A percentile compares a stretch with the other conserved stretches of the same genome.
Conservation (phyloP, 2,113 vertebrate genomes). For the Onychostruthus taczanowskii region DNA sequence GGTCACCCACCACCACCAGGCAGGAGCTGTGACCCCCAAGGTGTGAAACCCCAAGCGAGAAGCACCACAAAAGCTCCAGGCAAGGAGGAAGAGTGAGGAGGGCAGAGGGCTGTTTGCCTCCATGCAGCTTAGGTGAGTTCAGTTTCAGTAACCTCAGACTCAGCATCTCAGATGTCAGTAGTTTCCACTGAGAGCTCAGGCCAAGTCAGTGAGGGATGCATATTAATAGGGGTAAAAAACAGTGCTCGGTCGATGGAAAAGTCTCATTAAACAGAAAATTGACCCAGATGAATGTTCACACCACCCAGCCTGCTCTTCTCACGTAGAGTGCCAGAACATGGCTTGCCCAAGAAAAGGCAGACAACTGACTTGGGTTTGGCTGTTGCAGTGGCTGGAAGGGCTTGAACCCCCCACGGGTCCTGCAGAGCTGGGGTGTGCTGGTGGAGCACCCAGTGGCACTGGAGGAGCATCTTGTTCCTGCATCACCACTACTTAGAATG, state of each 20-base stretch:
- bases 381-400: not conserved
- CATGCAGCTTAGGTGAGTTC: not conserved
- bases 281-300: not conserved
- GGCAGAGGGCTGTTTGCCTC: not conserved
- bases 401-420: not conserved
- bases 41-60: not conserved
- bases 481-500: not conserved
- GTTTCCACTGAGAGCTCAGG: slow-evolving; percentile 46
- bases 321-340: accelerated
- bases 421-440: not conserved
- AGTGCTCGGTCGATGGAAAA: not conserved
- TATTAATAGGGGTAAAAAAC: not conserved
- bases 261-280: not conserved
- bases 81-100: not conserved
- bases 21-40: not conserved
- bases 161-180: slow-evolving; percentile 49
- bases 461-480: not conserved
- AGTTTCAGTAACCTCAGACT: slow-evolving; percentile 49
- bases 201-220: not conserved
- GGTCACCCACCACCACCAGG: not conserved
- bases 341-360: not conserved
- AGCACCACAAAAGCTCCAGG: not conserved
- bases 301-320: not conserved
- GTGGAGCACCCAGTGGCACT: not conserved
- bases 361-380: not conserved